Base-by-base conservation (phyloP, 2,797 vertebrate species). In the Anableps anableps region DNA sequence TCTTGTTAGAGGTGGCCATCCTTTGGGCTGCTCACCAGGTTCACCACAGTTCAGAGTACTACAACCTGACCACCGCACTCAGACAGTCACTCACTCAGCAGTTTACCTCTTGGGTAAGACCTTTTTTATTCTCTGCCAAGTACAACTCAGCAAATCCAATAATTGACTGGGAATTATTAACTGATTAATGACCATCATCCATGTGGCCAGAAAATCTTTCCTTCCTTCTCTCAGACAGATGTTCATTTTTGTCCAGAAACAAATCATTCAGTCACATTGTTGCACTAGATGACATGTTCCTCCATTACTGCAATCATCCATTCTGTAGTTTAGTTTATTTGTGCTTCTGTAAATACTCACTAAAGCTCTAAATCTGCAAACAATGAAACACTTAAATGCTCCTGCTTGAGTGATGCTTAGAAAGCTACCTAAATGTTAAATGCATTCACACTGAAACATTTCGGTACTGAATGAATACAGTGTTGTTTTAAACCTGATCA, bases 11-110 rank as follows among this genome's bases (percentile, higher is more conserved):
- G 94, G 93, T 99, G 88, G 95, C 98, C 90, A 75, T 99, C 86
- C 82, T 99, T n/a, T 99, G 98, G 98, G 97, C 97, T 17, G 95
- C 94, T 2, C 98, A 99, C 93, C 98, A 99, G 94, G 93, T 96
- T 70, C 98, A 99, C 92, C 98, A 99, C 88, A 98, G 98, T 87
- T 99, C 97, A 74, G 98, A 99, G 94, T 96, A 96, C 88, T 99
- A 97, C 94, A 99, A 99, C 91, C 94, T 99, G 82, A 95, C 95
- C 89, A 98, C 97, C 6, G 98, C 97, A 16, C 94, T 99, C 85
- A 96, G 98, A 78, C 98, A 99, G 85, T 97, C 98, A 75, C 5
- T 96, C 76, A 88, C 97, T 10, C 97, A 98, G 93, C 96, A 95
- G 89, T 96, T 97, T 41, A 90, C 95, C 21, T 97, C 98, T 76